Percentiles rank a stretch among this genome's conserved stretches.
Evolutionary conservation across 2,113 vertebrate genomes (phyloP).

Genomic region (Coregonus clupeaformis): DNA sequence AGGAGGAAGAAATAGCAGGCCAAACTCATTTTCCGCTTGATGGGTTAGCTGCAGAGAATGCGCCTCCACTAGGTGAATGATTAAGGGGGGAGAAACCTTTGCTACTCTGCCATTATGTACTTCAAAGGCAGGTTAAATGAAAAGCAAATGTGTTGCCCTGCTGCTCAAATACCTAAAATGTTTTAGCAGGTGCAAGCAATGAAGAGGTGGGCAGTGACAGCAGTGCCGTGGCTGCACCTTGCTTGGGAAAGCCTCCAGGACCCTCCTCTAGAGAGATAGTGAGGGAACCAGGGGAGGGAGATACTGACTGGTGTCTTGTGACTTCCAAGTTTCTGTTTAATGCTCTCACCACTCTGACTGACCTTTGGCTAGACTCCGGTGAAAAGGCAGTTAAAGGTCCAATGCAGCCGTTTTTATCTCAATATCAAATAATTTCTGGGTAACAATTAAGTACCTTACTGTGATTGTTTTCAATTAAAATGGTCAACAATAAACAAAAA

Average conservation of each 20-base stretch:
- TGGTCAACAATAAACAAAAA: too few species aligned
- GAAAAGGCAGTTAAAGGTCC: slow-evolving; percentile 17
- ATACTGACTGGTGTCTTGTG: slow-evolving; percentile 9
- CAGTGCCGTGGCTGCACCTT: slow-evolving; percentile 78
- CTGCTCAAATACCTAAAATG: slow-evolving; percentile 98
- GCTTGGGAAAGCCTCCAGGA: slow-evolving; percentile 52
- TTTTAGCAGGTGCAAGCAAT: slow-evolving; percentile 99
- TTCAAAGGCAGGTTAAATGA: slow-evolving; percentile 99
- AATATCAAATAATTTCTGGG: too few species aligned
- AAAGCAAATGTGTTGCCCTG: slow-evolving; percentile 99
- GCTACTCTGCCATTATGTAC: slow-evolving; percentile 96
- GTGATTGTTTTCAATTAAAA: too few species aligned
- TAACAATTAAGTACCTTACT: too few species aligned
- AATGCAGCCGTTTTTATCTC: too few species aligned
- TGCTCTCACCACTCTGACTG: slow-evolving; percentile 47
- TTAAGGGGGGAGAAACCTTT: slow-evolving; percentile 85
- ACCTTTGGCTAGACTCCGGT: slow-evolving; percentile 43
- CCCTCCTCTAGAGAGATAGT: slow-evolving; percentile 18
- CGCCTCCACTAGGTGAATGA: slow-evolving; percentile 94
- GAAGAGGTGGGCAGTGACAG: slow-evolving; percentile 89
- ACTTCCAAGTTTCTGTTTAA: slow-evolving; percentile 52
- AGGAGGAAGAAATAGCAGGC: slow-evolving; percentile 68
- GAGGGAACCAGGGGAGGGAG: slow-evolving; percentile 23
- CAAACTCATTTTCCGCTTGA: slow-evolving; percentile 96
- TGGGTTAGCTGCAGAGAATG: slow-evolving; percentile 90